These are phyloP conservation scores for Hyposoter dolosus DNA, from an alignment of 2,888 invertebrate species.

Conservation along the genomic window DNA sequence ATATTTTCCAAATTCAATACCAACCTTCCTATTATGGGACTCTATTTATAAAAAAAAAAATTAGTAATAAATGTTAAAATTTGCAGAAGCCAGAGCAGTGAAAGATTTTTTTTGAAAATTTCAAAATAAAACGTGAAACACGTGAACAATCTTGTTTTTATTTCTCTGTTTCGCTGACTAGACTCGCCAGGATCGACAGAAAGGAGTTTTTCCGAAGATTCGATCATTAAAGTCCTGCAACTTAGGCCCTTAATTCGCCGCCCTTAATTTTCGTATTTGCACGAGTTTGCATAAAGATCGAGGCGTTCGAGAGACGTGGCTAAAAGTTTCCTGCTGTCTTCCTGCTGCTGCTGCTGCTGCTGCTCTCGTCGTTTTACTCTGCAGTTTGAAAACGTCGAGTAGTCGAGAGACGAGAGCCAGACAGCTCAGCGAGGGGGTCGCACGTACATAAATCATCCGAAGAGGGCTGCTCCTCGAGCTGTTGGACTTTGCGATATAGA, in stretches of 20 bases:
- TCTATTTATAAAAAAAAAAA: no score
- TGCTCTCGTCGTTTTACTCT: conserved; percentile 13
- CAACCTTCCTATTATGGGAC: no score
- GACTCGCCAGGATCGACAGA: not conserved
- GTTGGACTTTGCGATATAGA: conserved; percentile 39
- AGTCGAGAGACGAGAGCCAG: conserved; percentile 54
- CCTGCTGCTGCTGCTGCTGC: not conserved
- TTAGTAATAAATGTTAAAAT: no score
- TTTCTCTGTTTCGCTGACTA: not conserved
- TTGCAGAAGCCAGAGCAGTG: no score
- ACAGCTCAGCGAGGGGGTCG: conserved; percentile 56
- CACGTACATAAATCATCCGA: conserved; percentile 70
- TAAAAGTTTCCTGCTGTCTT: conserved; percentile 63
- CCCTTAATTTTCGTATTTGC: not conserved
- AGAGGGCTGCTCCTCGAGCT: conserved; percentile 43
- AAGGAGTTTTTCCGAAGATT: not conserved
- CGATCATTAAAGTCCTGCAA: not conserved
- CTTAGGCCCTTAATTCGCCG: not conserved
- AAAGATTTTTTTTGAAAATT: not conserved
- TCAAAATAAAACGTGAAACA: conserved; percentile 46
- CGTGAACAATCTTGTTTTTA: conserved; percentile 58
- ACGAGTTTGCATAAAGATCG: conserved; percentile 20
- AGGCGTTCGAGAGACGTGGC: conserved; percentile 68
- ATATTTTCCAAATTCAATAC: no score
- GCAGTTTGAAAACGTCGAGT: conserved; percentile 55